Percentiles rank a stretch among this genome's conserved stretches.
Conservation (phyloP, 2,888 invertebrate genomes). For the Caradrina kadenii region DNA sequence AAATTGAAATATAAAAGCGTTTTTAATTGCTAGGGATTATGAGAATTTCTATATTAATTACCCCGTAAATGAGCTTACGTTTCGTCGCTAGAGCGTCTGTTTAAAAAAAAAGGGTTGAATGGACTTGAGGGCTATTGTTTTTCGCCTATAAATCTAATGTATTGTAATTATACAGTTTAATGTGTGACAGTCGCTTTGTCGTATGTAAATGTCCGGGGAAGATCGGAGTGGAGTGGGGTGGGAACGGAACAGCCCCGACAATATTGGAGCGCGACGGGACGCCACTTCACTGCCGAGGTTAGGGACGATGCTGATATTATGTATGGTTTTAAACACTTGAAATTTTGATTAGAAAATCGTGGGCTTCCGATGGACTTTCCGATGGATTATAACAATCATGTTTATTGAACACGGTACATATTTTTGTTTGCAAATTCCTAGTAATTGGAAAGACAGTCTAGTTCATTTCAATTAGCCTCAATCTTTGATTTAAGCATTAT, state of each 20-base stretch:
- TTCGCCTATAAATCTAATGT: conserved; percentile 88
- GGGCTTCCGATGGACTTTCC: conserved; percentile 12
- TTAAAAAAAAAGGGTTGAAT: conserved; percentile 83
- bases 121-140: conserved; percentile 83
- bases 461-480: too few relatives aligned
- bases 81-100: conserved; percentile 69
- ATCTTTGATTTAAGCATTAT: too few relatives aligned
- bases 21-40: conserved; percentile 86
- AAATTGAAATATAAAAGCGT: conserved; percentile 67
- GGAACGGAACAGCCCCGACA: conserved; percentile 78
- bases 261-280: conserved; percentile 84
- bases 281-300: conserved; percentile 78
- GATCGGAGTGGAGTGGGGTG: conserved; percentile 81
- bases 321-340: conserved; percentile 65
- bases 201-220: conserved; percentile 83
- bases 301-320: conserved; percentile 69
- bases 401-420: neutral
- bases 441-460: too few relatives aligned
- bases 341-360: conserved; percentile 51
- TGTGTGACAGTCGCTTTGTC: conserved; percentile 88
- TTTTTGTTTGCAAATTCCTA: too few relatives aligned
- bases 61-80: conserved; percentile 85
- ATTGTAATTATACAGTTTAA: conserved; percentile 88
- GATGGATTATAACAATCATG: neutral
- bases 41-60: conserved; percentile 89